Base-by-base conservation (phyloP, 1,140 invertebrate genomes). In the Drosophila tsacasi region DNA sequence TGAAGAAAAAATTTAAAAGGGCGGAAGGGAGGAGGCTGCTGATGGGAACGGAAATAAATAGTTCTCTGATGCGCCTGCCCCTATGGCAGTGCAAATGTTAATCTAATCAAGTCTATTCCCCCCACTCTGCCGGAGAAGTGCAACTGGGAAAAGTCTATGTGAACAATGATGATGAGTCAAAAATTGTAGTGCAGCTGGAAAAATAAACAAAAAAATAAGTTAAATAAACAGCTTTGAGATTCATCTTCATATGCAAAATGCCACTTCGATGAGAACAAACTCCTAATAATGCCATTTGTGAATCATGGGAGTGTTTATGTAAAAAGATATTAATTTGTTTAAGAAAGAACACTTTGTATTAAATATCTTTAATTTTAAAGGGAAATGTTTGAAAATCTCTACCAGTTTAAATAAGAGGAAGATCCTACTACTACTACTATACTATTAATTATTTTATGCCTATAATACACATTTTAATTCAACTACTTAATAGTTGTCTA, bases 11-110 rank as follows among this genome's bases (percentile, higher is more conserved):
- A 21, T 5, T 1, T 5, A 10, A 2, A 21, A 4, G 62, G 25
- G 15, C 44, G 35, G 27, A n/a, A 52, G 23, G 37, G 21, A 52
- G 37, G 32, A 52, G 49, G 37, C 58, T 44, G 40, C 37, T 39
- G 62, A 44, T 59, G 42, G 47, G 25, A 50, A 37, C 60, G 73
- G 73, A 75, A 65, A 55, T 65, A 37, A 47, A 65, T 39, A 32
- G 57, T 32, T 35, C 40, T 50, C 47, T 23, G 35, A 49, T 61
- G 46, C 32, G 81, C 62, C 77, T 84, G 81, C 81, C 81, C 83
- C 80, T 83, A 86, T 86, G 46, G 19, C 35, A 55, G 44, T 63
- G 75, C 79, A 87, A 87, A 83, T 83, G 83, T 74, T 87, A 87
- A 87, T 87, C 84, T 80, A 87, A 86, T 86, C 80, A 62, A 76